These are phyloP conservation scores for Dendrocincla tyrannina DNA, from an alignment of 2,797 vertebrate species.

Conservation along the genomic window DNA sequence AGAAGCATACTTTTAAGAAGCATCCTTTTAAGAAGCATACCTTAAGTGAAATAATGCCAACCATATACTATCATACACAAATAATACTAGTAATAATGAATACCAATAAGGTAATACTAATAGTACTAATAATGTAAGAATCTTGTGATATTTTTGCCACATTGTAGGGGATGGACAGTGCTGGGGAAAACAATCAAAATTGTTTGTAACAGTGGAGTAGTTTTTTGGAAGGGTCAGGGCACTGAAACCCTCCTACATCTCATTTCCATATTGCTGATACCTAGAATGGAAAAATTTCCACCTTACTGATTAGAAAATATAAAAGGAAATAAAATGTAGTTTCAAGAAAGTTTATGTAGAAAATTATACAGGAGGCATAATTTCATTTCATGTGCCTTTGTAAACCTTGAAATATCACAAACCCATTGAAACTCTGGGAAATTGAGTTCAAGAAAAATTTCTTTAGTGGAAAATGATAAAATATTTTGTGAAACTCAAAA, in stretches of 20 bases:
- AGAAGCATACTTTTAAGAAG: neutral
- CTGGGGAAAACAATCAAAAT: neutral
- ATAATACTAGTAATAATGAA: neutral
- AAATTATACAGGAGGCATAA: neutral
- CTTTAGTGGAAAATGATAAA: neutral
- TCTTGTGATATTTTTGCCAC: neutral
- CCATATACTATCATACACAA: neutral
- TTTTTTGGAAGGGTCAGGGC: neutral
- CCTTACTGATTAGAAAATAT: neutral
- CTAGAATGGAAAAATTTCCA: neutral
- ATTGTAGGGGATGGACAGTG: neutral
- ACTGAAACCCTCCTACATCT: neutral
- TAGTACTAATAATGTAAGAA: neutral
- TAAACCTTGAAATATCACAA: neutral
- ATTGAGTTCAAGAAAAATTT: neutral
- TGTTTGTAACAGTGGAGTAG: neutral
- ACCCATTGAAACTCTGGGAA: neutral
- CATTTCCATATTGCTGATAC: neutral
- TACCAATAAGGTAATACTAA: neutral
- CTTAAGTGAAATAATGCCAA: neutral
- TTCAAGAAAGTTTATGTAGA: neutral
- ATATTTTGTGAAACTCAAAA: neutral
- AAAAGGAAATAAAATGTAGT: neutral
- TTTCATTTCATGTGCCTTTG: neutral
- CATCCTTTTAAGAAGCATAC: neutral